Base-by-base conservation (phyloP, 2,797 vertebrate species). In the Spondyliosoma cantharus region DNA sequence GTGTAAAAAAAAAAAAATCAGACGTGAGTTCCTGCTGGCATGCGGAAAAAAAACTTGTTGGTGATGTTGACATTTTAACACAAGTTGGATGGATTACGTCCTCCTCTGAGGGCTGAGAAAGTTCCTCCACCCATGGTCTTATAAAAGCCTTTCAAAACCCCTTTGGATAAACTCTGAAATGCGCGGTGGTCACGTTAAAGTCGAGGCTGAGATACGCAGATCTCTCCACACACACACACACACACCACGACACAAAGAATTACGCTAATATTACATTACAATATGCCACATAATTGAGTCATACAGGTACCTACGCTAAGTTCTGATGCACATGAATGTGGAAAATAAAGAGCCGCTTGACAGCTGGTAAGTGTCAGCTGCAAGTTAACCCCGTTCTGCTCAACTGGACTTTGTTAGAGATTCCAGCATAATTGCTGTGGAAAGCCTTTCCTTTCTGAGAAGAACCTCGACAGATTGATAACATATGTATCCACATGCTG, bases 391-490 rank as follows among this genome's bases (percentile, higher is more conserved):
- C 71, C 5, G 66, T 76, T 89, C 80, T 88, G 81, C 80, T 78
- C 71, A 5, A 57, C 72, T 84, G 76, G 84, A 82, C 59, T 83
- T 80, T 77, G 81, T 85, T 86, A 80, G 74, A 80, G 81, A 91
- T 91, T 91, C 87, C 87, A 78, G 67, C 16, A 3, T 87, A 89
- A 90, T 89, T 89, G 67, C 67, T 78, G 80, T 85, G 78, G 76
- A 90, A 82, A 87, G 75, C 71, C 22, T 45, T 71, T 78, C 57
- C 66, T 74, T 65, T 89, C 69, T 66, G 60, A 78, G 79, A 75
- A 77, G 62, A 68, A 77, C 68, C 60, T 52, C 3, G 16, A 80
- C 83, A 71, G 72, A 93, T 91, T 89, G 82, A 85, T 85, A 85
- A 85, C 89, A 92, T 9, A 57, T 93, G 87, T 17, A 63, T 71